Evolutionary conservation across 2,113 vertebrate species (phyloP).

Genomic region (Anseranas semipalmata): DNA sequence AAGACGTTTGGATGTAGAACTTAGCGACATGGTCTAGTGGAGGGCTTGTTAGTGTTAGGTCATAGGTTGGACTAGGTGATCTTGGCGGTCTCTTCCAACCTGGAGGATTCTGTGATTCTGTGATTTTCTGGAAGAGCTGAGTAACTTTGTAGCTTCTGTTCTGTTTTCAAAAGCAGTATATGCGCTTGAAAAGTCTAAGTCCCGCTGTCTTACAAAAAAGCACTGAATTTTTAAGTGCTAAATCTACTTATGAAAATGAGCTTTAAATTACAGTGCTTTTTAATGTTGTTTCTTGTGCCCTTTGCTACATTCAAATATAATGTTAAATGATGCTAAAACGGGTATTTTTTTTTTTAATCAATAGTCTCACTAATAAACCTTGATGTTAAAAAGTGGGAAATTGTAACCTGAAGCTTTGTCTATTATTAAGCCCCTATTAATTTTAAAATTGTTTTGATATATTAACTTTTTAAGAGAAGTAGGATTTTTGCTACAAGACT

Average conservation of each 20-base stretch:
- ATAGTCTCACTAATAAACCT: neutral
- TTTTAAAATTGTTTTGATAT: neutral
- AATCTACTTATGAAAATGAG: neutral
- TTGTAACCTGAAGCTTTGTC: neutral
- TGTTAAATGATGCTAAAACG: neutral
- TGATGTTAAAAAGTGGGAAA: neutral
- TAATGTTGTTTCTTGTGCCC: neutral
- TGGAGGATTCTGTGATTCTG: too few species aligned
- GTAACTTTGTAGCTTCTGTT: neutral
- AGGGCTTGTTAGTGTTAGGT: too few species aligned
- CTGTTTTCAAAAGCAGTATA: neutral
- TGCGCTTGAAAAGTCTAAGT: neutral
- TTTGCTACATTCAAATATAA: neutral
- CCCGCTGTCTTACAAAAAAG: neutral
- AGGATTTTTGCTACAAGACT: neutral
- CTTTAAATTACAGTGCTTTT: neutral
- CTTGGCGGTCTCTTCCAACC: too few species aligned
- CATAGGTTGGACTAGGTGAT: too few species aligned
- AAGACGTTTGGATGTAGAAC: too few species aligned
- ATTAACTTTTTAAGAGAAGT: neutral
- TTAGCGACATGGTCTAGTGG: too few species aligned
- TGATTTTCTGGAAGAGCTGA: neutral
- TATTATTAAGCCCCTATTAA: neutral
- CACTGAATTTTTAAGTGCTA: neutral
- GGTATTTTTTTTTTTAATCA: neutral